Base-by-base conservation (phyloP, 1,140 invertebrate species). In the Cheumatopsyche charites region DNA sequence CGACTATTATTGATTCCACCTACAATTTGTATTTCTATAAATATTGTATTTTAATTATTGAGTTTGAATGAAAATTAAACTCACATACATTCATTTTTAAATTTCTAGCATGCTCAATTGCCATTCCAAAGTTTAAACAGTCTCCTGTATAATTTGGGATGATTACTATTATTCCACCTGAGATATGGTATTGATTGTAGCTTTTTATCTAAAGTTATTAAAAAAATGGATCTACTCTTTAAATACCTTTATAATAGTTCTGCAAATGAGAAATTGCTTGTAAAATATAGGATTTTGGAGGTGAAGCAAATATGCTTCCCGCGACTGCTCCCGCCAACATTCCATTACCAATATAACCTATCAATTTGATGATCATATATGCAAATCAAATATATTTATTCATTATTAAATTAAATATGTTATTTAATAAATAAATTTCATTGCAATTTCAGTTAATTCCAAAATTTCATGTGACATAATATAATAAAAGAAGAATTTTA, bases 121-220 rank as follows among this genome's bases (percentile, higher is more conserved):
- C 92, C 79, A 93, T 86, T 15, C 93, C 94, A 82, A 95, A 95
- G 80, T 95, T 95, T 2, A 96, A 81, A 76, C 92, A 82, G 78
- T 96, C 94, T 0, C 94, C 94, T 5, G 94, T 96, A 79, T 96
- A 96, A 83, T 96, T 96, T 9, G 90, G 90, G 6, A 94, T 87
- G 15, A 94, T 83, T 0, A 94, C 85, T 3, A 95, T 77, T 58
- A 90, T 87, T 25, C 92, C 93, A 72, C 83, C 91, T 92, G 62
- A 43, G 84, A 78, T 29, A 66, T 68, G 17, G 52, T 41, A 68
- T 68, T 36, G 11, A 70, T 62, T n/a, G 12, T 42, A 12, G 12
- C 41, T 42, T 12, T 42, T 42, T 42, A 42, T 42, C 12, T 6
- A 42, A 12, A 6, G 12, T 42, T 42, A 42, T 42, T 42, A 12